These are phyloP conservation scores for Sparidentex hasta DNA, from an alignment of 2,797 vertebrate genomes.

Conservation along the genomic window DNA sequence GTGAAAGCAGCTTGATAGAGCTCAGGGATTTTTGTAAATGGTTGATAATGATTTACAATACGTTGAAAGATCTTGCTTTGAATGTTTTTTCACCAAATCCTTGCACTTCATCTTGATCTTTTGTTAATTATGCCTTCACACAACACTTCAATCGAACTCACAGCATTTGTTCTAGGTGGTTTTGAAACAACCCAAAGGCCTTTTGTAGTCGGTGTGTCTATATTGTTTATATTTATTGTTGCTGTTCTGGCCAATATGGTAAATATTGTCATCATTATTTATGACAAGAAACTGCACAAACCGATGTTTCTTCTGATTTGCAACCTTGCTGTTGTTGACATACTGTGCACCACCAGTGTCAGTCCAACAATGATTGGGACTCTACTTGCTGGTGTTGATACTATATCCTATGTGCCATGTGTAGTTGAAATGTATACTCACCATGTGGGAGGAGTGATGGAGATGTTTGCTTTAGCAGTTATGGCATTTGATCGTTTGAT, in stretches of 20 bases:
- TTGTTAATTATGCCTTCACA: slow-evolving; percentile 28
- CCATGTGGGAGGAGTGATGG: slow-evolving; percentile 6
- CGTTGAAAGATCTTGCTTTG: neutral
- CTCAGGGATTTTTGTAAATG: neutral
- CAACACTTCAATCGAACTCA: slow-evolving; percentile 37
- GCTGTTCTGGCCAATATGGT: slow-evolving; percentile 4
- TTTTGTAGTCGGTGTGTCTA: slow-evolving; percentile 8
- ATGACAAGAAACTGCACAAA: slow-evolving; percentile 72
- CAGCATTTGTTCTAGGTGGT: slow-evolving; percentile 32
- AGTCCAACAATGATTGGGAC: slow-evolving; percentile 54
- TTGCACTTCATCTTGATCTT: neutral
- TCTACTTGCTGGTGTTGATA: slow-evolving; percentile 30
- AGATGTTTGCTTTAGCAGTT: slow-evolving; percentile 30
- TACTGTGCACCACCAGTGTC: slow-evolving; percentile 53
- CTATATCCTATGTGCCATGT: slow-evolving; percentile 33
- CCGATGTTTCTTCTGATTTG: slow-evolving; percentile 76
- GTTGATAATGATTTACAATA: neutral
- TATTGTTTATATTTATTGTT: slow-evolving; percentile 26
- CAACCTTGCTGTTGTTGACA: slow-evolving; percentile 75
- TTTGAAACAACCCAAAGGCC: slow-evolving; percentile 39
- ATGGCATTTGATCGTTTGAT: slow-evolving; percentile 50
- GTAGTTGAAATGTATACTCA: slow-evolving; percentile 25
- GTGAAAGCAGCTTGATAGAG: neutral
- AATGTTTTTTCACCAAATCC: neutral
- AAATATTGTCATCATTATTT: slow-evolving; percentile 63